phyloP scores from a whole-genome alignment of 37 sponge, comb jelly and placozoan species.

The Hexactinellida sp. region DNA sequence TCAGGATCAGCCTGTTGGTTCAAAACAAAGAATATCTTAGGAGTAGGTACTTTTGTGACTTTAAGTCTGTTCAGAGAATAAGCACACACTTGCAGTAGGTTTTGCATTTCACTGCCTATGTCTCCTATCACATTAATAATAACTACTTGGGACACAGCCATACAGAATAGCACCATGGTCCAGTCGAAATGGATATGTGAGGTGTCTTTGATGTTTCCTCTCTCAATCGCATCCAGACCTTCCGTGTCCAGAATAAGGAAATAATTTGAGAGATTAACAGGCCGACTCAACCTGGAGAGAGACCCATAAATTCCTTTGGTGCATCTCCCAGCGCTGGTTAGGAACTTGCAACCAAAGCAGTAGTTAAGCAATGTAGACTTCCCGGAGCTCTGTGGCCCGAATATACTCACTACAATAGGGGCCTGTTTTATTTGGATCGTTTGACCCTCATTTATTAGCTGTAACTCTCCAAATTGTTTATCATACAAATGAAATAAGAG shows the following conservation, averaged over 20 bases:
- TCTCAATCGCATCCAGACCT: background rate
- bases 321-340: background rate
- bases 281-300: background rate
- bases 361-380: background rate
- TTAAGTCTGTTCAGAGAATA: constrained; percentile 1
- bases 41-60: background rate
- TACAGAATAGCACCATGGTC: background rate
- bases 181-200: background rate
- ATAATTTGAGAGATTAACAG: background rate
- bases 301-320: background rate
- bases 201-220: background rate
- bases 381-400: background rate
- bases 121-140: constrained; percentile 14
- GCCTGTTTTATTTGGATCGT: background rate
- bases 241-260: background rate
- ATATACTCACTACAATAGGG: background rate
- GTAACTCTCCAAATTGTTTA: background rate
- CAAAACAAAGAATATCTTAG: background rate
- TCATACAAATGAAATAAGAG: background rate
- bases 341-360: background rate
- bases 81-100: background rate
- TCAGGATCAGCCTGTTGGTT: constrained; percentile 6
- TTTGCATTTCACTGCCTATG: background rate
- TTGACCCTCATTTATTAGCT: background rate
- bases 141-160: background rate